Conservation (phyloP, 2,888 invertebrate genomes). For the Gastrophysa polygoni region DNA sequence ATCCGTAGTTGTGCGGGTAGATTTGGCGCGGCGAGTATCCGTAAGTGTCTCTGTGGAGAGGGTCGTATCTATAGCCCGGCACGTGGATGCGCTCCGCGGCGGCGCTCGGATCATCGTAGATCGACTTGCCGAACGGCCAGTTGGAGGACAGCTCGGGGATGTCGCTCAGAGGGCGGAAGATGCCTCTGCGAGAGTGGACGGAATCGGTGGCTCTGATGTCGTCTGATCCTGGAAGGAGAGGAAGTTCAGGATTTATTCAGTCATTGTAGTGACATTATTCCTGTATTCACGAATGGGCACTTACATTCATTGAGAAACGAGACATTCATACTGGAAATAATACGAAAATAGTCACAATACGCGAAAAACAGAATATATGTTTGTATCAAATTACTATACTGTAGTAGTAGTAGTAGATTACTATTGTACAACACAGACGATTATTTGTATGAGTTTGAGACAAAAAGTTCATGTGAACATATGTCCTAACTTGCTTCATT, state of each 20-base stretch:
- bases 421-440: too few relatives aligned
- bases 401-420: too few relatives aligned
- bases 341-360: too few relatives aligned
- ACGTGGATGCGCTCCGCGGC: slow-evolving; percentile 85
- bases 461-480: too few relatives aligned
- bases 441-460: too few relatives aligned
- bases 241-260: too few relatives aligned
- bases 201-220: slow-evolving; percentile 87
- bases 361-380: too few relatives aligned
- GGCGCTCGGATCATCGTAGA: slow-evolving; percentile 83
- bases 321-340: too few relatives aligned
- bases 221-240: slow-evolving; percentile 75
- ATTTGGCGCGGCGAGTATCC: slow-evolving; percentile 88
- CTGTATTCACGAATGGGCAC: neutral
- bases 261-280: too few relatives aligned
- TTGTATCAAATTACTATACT: too few relatives aligned
- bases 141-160: slow-evolving; percentile 74
- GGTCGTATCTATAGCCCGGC: slow-evolving; percentile 89
- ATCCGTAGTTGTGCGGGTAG: slow-evolving; percentile 84
- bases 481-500: too few relatives aligned
- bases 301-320: too few relatives aligned
- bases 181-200: slow-evolving; percentile 67
- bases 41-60: slow-evolving; percentile 88
- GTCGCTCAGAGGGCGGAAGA: slow-evolving; percentile 69
- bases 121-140: slow-evolving; percentile 83